Base-by-base conservation (phyloP, 2,888 invertebrate genomes). In the Cetonia aurata region DNA sequence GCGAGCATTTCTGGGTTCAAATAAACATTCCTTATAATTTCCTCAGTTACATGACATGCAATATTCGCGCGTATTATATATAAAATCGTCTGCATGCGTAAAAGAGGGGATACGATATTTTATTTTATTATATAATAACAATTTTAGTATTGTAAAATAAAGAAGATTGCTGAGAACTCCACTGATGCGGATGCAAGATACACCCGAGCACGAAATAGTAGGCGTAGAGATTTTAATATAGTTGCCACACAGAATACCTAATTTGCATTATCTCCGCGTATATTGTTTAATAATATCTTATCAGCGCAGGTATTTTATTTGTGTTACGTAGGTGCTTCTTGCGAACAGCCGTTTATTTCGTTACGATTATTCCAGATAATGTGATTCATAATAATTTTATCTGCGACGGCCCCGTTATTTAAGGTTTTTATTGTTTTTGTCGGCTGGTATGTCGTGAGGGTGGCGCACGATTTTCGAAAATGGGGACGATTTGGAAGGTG, bases 401-500 rank as follows among this genome's bases (percentile, higher is more conserved):
- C 56, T 67, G 67, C 33, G 31, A 67, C 46, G 56, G n/a, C n/a
- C n/a, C 31, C 44, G 67, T 57, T 55, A 55, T 69, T 37, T 25
- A 25, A 65, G 53, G n/a, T n/a, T n/a, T n/a, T n/a, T n/a, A n/a
- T n/a, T 46, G 46, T 69, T 53, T 55, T 37, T 37, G 1, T 25
- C 25, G 37, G 37, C 37, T 37, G 37, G 31, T 44, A 56, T 62
- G 13, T 55, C 37, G 69, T 46, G 53, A 53, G 55, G 44, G 56
- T 48, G 46, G 17, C 25, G 37, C 42, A 44, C 48, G 37, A 37
- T 1, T 37, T 37, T 37, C 37, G 37, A 66, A 66, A 62, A 81
- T 81, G 81, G 73, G 75, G 19, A 79, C 77, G 37, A 73, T 80
- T 65, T 82, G 81, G 80, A 80, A 77, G 75, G 79, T 83, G 44